Percentiles rank a stretch among this genome's conserved stretches.
Evolutionary conservation across 2,797 vertebrate species (phyloP).

Genomic region (Xyrichtys novacula): DNA sequence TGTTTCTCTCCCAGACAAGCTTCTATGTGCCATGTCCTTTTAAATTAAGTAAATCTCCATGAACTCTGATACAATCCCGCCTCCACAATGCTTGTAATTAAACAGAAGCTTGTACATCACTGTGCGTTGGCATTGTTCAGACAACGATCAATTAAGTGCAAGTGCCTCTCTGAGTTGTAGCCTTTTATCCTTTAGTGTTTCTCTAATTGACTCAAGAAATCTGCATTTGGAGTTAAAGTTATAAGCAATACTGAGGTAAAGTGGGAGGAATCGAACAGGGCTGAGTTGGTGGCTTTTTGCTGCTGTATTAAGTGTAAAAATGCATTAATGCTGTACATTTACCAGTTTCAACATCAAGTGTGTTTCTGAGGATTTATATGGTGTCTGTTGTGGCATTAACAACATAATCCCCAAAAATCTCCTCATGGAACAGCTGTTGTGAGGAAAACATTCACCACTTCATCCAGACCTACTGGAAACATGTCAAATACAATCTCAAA

Average conservation of each 20-base stretch:
- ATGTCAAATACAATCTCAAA: neutral
- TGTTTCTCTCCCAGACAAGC: slow-evolving; percentile 27
- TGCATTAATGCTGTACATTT: slow-evolving; percentile 1
- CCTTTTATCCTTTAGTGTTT: slow-evolving; percentile 54
- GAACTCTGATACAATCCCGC: slow-evolving; percentile 10
- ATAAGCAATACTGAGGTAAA: slow-evolving; percentile 32
- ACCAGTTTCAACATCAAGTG: slow-evolving; percentile 9
- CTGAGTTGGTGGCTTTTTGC: slow-evolving; percentile 2
- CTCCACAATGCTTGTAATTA: slow-evolving; percentile 48
- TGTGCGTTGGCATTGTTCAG: slow-evolving; percentile 51
- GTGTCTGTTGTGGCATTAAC: no score
- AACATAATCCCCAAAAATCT: no score
- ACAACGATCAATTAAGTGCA: slow-evolving; percentile 62
- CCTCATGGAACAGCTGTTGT: no score
- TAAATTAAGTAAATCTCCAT: slow-evolving; percentile 23
- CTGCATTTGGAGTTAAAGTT: slow-evolving; percentile 30
- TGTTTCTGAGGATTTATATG: no score
- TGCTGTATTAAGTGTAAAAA: neutral
- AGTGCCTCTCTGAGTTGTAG: slow-evolving; percentile 43
- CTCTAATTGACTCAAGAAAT: slow-evolving; percentile 52
- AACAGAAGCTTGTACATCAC: slow-evolving; percentile 54
- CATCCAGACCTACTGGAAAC: neutral
- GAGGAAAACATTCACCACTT: neutral
- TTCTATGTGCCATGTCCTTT: slow-evolving; percentile 13
- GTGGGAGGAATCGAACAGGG: slow-evolving; percentile 31